Evolutionary conservation across 2,888 invertebrate genomes (phyloP).

Genomic region (Scaptomyza cyrtandrae): DNA sequence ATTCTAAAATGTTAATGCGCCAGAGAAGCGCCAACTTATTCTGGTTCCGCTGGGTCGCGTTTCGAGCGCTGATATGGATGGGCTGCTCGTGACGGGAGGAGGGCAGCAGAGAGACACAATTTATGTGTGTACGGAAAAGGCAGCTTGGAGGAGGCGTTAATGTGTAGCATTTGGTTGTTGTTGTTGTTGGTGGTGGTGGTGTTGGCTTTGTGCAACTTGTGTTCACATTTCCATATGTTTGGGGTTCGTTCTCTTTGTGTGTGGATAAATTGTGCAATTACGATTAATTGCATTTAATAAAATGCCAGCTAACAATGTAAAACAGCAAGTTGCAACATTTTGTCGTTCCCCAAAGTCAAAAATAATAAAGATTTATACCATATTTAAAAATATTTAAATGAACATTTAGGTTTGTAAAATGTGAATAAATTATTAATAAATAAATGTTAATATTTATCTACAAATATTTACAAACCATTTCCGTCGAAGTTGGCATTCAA

Average conservation of each 20-base stretch:
- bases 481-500: slow-evolving; percentile 45
- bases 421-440: too few relatives aligned
- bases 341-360: too few relatives aligned
- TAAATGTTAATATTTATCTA: too few relatives aligned
- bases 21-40: slow-evolving; percentile 52
- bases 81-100: too few relatives aligned
- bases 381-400: too few relatives aligned
- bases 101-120: background rate
- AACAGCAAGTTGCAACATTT: slow-evolving; percentile 28
- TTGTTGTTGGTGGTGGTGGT: background rate
- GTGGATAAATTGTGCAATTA: slow-evolving; percentile 67
- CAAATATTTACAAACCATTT: background rate
- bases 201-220: too few relatives aligned
- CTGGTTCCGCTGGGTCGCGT: slow-evolving; percentile 49
- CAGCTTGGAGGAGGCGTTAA: slow-evolving; percentile 45
- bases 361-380: background rate
- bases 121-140: background rate
- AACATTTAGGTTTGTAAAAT: too few relatives aligned
- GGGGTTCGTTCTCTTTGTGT: background rate
- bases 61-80: background rate
- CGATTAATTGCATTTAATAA: slow-evolving; percentile 76
- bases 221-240: slow-evolving; percentile 39
- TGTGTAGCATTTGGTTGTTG: slow-evolving; percentile 39
- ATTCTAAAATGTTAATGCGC: slow-evolving; percentile 74
- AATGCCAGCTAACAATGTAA: slow-evolving; percentile 67